phyloP scores from a whole-genome alignment of 2,888 invertebrate species.

The Drosophila prostipennis region DNA sequence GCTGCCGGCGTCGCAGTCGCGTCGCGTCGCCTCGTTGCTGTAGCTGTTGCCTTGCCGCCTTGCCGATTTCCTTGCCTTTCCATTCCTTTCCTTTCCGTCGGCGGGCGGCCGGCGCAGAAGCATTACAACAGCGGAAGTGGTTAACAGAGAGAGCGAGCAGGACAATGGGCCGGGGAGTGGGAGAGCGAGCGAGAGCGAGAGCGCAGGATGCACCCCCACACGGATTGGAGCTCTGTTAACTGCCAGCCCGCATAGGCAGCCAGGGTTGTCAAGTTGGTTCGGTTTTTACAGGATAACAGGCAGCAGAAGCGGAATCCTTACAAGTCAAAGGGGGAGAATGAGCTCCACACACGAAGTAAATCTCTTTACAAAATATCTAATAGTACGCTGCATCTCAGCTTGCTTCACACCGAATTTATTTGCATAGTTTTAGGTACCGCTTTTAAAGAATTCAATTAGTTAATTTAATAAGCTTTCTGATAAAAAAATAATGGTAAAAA shows the following conservation, averaged over 20 bases:
- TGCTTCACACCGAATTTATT: no score
- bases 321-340: neutral
- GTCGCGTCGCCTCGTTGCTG: slow-evolving; percentile 1
- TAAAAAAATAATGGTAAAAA: no score
- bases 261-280: slow-evolving; percentile 27
- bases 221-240: slow-evolving; percentile 35
- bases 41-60: neutral
- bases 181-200: slow-evolving; percentile 26
- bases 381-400: neutral
- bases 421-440: no score
- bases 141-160: slow-evolving; percentile 50
- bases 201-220: slow-evolving; percentile 36
- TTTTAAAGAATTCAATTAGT: no score
- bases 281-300: neutral
- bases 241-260: slow-evolving; percentile 2
- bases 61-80: slow-evolving; percentile 9
- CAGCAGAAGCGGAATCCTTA: neutral
- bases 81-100: slow-evolving; percentile 8
- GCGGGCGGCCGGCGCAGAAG: slow-evolving; percentile 63
- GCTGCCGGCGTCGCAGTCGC: slow-evolving; percentile 33
- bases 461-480: no score
- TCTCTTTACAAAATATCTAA: neutral
- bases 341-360: neutral
- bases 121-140: slow-evolving; percentile 78
- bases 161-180: slow-evolving; percentile 24